phyloP scores from a whole-genome alignment of 2,113 vertebrate species.

The Oceanites oceanicus region DNA sequence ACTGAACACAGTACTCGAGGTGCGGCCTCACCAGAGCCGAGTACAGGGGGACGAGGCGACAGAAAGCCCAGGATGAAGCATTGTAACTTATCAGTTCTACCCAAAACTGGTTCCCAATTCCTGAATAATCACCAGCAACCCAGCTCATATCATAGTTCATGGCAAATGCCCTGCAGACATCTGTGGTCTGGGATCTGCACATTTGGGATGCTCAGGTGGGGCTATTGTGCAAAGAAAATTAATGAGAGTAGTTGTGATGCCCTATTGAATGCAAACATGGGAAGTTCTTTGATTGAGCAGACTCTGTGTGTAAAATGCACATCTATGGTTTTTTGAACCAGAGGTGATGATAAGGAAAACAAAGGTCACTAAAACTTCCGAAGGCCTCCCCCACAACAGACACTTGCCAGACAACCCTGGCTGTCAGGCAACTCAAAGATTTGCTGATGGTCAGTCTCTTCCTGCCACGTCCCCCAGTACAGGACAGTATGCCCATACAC shows the following conservation, averaged over 20 bases:
- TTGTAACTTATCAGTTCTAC: neutral
- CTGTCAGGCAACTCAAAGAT: neutral
- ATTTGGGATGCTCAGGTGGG: neutral
- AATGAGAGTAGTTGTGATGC: neutral
- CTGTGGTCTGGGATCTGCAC: neutral
- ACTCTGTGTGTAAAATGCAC: neutral
- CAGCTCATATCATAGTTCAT: neutral
- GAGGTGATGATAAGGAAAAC: neutral
- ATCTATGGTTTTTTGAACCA: neutral
- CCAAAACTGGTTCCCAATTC: neutral
- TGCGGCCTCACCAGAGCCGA: too few relatives aligned
- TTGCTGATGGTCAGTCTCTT: neutral
- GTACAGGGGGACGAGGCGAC: neutral
- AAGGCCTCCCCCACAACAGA: neutral
- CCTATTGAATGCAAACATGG: neutral
- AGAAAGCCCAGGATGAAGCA: neutral
- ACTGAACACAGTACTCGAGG: too few relatives aligned
- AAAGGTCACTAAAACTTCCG: neutral
- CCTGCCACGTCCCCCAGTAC: neutral
- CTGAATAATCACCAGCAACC: neutral
- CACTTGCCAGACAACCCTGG: neutral
- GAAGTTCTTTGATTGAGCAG: neutral
- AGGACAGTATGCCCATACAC: neutral
- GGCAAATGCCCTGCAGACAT: rapidly evolving
- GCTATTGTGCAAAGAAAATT: neutral